phyloP scores from a whole-genome alignment of 2,113 vertebrate species.

The Bagarius yarrelli region DNA sequence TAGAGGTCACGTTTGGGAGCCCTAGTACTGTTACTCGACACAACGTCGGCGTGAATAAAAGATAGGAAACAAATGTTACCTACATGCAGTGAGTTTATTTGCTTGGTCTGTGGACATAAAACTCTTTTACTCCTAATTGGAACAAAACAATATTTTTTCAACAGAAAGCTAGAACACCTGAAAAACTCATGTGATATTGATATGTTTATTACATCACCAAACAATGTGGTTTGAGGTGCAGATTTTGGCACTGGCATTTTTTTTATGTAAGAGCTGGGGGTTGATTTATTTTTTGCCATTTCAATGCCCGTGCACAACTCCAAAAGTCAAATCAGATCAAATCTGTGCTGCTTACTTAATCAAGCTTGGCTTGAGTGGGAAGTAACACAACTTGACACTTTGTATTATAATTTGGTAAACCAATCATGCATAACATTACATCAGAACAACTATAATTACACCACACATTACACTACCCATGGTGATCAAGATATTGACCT shows the following conservation, averaged over 20 bases:
- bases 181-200: not conserved
- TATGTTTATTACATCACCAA: slow-evolving; percentile 10
- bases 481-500: not conserved
- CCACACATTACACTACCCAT: not conserved
- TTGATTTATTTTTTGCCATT: not conserved
- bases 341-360: slow-evolving; percentile 6
- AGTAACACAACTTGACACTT: not conserved
- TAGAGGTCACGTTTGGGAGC: too few species aligned
- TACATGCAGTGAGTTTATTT: too few species aligned
- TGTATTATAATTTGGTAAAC: not conserved
- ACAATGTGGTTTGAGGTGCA: slow-evolving; percentile 6
- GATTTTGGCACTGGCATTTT: slow-evolving; percentile 1
- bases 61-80: too few species aligned
- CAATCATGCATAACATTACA: not conserved
- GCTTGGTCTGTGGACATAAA: not conserved
- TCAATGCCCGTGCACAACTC: slow-evolving; percentile 17
- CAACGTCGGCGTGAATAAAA: too few species aligned
- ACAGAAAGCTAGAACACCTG: slow-evolving; percentile 12
- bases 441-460: not conserved
- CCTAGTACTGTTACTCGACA: too few species aligned
- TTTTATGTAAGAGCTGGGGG: not conserved
- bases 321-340: not conserved
- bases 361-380: not conserved
- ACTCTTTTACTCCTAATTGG: not conserved
- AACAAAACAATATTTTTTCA: not conserved